These are phyloP conservation scores for Aldabrachelys gigantea DNA, from an alignment of 2,113 vertebrate genomes.

Conservation along the genomic window DNA sequence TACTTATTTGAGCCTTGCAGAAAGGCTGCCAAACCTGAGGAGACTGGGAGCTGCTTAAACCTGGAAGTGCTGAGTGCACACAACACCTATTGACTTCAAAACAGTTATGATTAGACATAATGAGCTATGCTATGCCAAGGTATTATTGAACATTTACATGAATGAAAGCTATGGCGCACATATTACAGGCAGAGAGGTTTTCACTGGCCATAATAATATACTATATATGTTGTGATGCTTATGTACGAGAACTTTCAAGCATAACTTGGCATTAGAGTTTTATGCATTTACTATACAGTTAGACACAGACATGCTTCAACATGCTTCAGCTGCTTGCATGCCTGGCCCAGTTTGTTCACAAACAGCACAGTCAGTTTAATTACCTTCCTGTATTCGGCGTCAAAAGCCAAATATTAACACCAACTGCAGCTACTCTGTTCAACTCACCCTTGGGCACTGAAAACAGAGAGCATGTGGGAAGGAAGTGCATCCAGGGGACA, in stretches of 20 bases:
- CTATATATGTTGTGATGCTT: not conserved
- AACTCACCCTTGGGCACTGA: not conserved
- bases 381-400: not conserved
- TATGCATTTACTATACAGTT: not conserved
- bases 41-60: not conserved
- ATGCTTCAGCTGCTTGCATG: not conserved
- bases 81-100: fast-evolving
- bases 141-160: not conserved
- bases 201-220: not conserved
- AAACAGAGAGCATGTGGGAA: fast-evolving
- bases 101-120: not conserved
- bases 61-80: fast-evolving
- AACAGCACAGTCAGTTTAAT: not conserved
- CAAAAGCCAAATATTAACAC: not conserved
- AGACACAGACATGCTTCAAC: not conserved
- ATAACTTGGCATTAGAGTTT: not conserved
- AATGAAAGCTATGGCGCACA: not conserved
- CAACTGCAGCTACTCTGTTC: fast-evolving
- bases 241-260: not conserved
- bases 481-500: not conserved
- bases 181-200: not conserved
- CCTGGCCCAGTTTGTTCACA: not conserved
- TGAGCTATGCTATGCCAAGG: not conserved
- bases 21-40: not conserved
- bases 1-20: not conserved